Conservation (phyloP, 2,113 vertebrate species). For the Thryonomys swinderianus region DNA sequence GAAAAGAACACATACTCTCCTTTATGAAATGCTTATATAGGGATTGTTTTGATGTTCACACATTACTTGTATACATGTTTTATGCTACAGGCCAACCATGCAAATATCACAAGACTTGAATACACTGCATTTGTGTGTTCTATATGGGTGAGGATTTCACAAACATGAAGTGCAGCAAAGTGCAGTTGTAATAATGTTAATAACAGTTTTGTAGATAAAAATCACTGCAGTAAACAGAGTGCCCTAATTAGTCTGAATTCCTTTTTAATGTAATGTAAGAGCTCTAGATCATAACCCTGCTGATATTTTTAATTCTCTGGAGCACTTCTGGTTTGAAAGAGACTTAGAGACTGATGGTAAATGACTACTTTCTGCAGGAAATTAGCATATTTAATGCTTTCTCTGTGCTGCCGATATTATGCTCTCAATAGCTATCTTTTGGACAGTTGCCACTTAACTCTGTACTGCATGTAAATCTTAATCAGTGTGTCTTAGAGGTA, state of each 20-base stretch:
- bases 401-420: neutral
- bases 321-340: neutral
- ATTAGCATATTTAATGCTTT: constrained; percentile 22
- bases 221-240: constrained; percentile 33
- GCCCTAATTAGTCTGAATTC: neutral
- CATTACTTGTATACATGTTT: neutral
- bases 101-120: neutral
- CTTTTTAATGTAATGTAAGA: neutral
- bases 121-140: neutral
- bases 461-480: neutral
- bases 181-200: neutral
- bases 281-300: neutral
- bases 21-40: neutral
- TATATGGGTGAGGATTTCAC: neutral
- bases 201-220: neutral
- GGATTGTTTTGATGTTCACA: neutral
- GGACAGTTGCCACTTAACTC: neutral
- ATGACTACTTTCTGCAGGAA: neutral
- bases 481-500: neutral
- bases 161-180: neutral
- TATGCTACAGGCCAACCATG: neutral
- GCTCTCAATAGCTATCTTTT: neutral
- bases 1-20: neutral
- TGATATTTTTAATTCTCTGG: constrained; percentile 13
- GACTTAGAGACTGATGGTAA: neutral